Conservation (phyloP, 2,888 invertebrate species). For the Rhorus exstirpatorius region DNA sequence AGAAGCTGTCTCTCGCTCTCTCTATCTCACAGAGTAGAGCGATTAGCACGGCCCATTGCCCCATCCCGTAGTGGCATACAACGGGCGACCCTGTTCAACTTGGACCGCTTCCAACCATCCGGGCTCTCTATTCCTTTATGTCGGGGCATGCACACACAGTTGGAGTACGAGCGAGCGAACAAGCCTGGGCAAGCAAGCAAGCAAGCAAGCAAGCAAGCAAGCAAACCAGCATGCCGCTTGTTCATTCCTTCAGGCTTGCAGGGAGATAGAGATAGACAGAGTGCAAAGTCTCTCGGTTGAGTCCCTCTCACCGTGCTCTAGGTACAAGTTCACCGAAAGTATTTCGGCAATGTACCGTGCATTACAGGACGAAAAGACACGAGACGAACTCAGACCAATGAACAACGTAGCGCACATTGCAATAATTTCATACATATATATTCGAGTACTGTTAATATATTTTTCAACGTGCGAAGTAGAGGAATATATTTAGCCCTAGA, state of each 20-base stretch:
- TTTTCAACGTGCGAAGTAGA: constrained; percentile 8
- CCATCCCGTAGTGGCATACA: constrained; percentile 79
- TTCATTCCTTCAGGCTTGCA: constrained; percentile 61
- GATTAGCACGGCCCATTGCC: constrained; percentile 85
- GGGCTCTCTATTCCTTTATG: constrained; percentile 77
- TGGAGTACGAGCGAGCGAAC: constrained; percentile 30
- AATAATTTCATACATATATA: constrained; percentile 2
- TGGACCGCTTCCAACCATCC: constrained; percentile 82
- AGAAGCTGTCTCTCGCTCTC: constrained; percentile 53
- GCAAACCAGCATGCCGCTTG: constrained; percentile 64
- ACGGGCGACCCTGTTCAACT: constrained; percentile 82
- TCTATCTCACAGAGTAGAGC: constrained; percentile 78
- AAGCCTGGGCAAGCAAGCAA: constrained; percentile 59
- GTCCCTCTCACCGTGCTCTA: constrained; percentile 64
- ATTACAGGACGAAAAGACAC: constrained; percentile 19
- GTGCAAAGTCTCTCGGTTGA: constrained; percentile 48
- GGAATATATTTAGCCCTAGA: neutral
- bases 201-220: constrained; percentile 59
- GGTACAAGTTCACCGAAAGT: constrained; percentile 69
- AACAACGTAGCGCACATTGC: neutral
- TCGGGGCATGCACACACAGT: constrained; percentile 62
- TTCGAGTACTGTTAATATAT: constrained; percentile 1
- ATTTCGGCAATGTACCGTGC: constrained; percentile 67
- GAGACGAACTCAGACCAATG: constrained; percentile 9
- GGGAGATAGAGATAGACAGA: constrained; percentile 18